A percentile compares a stretch with the other conserved stretches of the same genome.
Conservation (phyloP, 2,888 invertebrate genomes). For the Apantesis nais region DNA sequence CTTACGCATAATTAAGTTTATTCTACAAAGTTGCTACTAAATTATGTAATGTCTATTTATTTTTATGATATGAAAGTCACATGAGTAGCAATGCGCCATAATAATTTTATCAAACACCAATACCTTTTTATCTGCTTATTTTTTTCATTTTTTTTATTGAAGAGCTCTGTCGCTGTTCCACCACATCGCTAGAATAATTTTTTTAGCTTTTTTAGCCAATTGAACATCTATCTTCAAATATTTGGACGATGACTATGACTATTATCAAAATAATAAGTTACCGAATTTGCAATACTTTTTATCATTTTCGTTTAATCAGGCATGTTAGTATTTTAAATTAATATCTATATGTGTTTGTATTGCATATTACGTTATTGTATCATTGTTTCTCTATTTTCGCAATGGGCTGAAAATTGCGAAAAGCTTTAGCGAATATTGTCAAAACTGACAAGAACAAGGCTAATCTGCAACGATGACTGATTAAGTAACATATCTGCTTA, state of each 20-base stretch:
- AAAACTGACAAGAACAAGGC: not conserved
- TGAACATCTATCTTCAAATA: constrained; percentile 40
- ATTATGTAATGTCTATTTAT: constrained; percentile 16
- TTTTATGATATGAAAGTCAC: constrained; percentile 41
- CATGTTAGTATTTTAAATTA: not conserved
- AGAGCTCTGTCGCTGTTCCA: too few relatives aligned
- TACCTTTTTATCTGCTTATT: constrained; percentile 59
- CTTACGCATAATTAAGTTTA: not conserved
- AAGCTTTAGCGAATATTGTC: not conserved
- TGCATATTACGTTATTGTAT: not conserved
- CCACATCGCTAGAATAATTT: too few relatives aligned
- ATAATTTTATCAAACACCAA: constrained; percentile 67
- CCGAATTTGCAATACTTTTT: not conserved
- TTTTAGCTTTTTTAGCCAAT: too few relatives aligned
- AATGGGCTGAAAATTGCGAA: not conserved
- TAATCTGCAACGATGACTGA: not conserved
- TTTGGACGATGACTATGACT: constrained; percentile 36
- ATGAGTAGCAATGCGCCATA: constrained; percentile 59
- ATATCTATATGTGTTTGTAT: not conserved
- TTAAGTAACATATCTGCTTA: not conserved
- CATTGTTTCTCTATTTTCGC: not conserved
- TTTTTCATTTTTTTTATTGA: too few relatives aligned
- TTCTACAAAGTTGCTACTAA: not conserved
- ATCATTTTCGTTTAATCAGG: not conserved
- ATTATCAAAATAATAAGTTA: not conserved